Evolutionary conservation across 2,113 vertebrate genomes (phyloP), one percentile per base, ranked within the genome.

Genomic region (Thamnaconus septentrionalis): DNA sequence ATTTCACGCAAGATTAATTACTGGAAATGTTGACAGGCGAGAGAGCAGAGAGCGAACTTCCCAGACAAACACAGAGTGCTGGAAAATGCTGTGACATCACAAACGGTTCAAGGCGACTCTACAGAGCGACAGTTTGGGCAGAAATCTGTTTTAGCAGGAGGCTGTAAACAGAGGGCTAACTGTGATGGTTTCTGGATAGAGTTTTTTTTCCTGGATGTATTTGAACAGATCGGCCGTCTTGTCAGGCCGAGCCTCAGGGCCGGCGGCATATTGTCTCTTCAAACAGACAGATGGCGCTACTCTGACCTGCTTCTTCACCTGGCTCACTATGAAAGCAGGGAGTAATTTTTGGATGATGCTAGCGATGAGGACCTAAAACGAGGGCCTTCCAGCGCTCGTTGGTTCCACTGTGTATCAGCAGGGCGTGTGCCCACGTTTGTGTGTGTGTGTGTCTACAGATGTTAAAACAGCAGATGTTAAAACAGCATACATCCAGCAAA

Each of bases 151-250:
- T 31, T 31, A 31, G 18, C 18, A 31, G 18, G 18, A 31, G 18
- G 18, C 18, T 31, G 18, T 31, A 31, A 31, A 31, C 18, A 31
- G 18, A 31, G 18, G 18, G 18, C 18, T 31, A 31, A 31, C 18
- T 31, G 18, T 31, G 18, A 31, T 31, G 18, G 18, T 31, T 31
- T 31, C 18, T 31, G 18, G 18, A 31, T 31, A 2, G 18, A 31
- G 18, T 1, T 31, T 31, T 31, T 31, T 31, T 31, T 31, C 18
- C 18, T 31, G 65, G 53, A 49, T 63, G 72, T 81, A 73, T 88
- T 87, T 87, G 87, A 90, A 84, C 85, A 90, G 87, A 86, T 90
- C 85, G 89, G 76, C 70, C 71, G 80, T 68, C 50, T 56, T 59
- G 73, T 71, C 75, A 82, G 79, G 65, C 64, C 50, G 43, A 56